phyloP scores from a whole-genome alignment of 2,888 invertebrate genomes.

The Hipparchia semele region DNA sequence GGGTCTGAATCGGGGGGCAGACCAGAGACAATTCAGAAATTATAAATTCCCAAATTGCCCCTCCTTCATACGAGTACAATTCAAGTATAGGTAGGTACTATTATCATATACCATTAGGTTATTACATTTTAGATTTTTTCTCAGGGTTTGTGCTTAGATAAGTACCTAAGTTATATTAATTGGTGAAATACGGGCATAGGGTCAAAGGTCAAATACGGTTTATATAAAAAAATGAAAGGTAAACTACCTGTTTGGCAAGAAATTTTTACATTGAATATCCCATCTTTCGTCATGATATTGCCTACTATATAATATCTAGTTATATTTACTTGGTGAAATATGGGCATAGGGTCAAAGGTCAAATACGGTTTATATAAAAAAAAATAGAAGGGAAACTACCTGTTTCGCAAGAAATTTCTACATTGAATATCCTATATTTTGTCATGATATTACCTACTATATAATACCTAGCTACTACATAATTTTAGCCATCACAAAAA shows the following conservation, averaged over 20 bases:
- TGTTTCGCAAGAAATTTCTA: background rate
- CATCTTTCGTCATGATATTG: background rate
- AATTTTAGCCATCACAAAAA: conserved; percentile 40
- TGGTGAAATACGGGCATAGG: background rate
- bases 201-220: too few relatives aligned
- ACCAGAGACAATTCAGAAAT: too few relatives aligned
- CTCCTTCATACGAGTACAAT: too few relatives aligned
- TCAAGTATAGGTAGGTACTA: too few relatives aligned
- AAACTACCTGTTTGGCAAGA: background rate
- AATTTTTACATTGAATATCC: background rate
- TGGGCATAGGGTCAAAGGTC: too few relatives aligned
- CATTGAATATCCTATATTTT: background rate
- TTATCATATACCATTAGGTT: too few relatives aligned
- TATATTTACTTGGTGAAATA: background rate
- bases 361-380: too few relatives aligned
- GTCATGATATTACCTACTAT: conserved; percentile 3
- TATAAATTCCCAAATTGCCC: too few relatives aligned
- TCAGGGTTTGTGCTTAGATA: background rate
- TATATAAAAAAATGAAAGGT: too few relatives aligned
- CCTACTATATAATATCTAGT: conserved; percentile 7
- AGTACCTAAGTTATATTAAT: background rate
- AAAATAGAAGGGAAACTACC: background rate
- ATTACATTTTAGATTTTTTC: background rate
- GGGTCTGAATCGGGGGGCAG: too few relatives aligned
- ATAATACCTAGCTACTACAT: conserved; percentile 24